Conservation (phyloP, 2,888 invertebrate genomes). For the Rugalucina vietnamica region DNA sequence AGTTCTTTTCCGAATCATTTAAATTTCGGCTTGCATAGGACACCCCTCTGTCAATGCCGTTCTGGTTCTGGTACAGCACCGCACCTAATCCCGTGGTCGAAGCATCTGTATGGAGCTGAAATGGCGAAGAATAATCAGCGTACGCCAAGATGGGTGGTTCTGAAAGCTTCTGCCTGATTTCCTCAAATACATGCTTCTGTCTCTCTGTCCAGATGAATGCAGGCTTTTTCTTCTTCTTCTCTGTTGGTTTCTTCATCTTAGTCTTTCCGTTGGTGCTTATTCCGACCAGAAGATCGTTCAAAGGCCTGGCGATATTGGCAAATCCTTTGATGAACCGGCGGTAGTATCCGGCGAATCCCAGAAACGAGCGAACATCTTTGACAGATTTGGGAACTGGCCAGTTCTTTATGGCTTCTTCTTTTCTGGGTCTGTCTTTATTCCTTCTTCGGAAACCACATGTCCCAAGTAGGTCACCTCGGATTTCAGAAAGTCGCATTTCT, state of each 20-base stretch:
- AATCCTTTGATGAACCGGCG: not conserved
- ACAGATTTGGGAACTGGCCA: not conserved
- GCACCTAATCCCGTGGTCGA: slow-evolving; percentile 34
- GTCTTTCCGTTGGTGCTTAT: not conserved
- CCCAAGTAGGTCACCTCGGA: not conserved
- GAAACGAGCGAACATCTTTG: not conserved
- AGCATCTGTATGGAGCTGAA: slow-evolving; percentile 42
- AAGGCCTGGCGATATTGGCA: too few species aligned
- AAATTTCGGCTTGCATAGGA: slow-evolving; percentile 41
- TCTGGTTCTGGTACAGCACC: slow-evolving; percentile 42
- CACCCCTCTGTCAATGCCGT: slow-evolving; percentile 21
- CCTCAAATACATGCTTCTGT: not conserved
- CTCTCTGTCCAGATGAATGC: not conserved
- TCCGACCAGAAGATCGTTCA: not conserved
- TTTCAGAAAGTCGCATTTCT: slow-evolving; percentile 21
- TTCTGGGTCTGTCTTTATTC: slow-evolving; percentile 13
- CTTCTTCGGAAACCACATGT: not conserved
- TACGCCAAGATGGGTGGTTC: not conserved
- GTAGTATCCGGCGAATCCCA: not conserved
- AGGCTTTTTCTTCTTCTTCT: not conserved
- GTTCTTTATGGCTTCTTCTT: not conserved
- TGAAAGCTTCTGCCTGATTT: not conserved
- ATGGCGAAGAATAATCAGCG: not conserved
- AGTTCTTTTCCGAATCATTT: slow-evolving; percentile 31
- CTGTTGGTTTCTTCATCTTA: not conserved